Evolutionary conservation across 2,888 invertebrate genomes (phyloP).

Genomic region (Drosophila koepferae): DNA sequence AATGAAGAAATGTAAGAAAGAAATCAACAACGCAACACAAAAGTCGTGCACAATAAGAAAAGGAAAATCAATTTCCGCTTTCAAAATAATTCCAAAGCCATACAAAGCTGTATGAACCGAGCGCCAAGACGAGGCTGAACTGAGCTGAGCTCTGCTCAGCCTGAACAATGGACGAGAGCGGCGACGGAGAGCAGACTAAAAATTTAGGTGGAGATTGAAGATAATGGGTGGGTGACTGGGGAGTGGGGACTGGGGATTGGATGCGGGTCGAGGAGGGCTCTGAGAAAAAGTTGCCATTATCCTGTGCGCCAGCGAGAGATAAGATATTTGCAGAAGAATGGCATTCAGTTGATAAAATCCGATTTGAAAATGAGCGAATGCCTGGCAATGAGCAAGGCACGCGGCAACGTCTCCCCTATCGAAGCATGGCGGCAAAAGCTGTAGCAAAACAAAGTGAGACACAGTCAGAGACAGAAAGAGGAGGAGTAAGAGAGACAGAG

Average conservation of each 20-base stretch:
- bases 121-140: slow-evolving; percentile 55
- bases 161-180: slow-evolving; percentile 23
- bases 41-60: slow-evolving; percentile 73
- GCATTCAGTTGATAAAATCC: slow-evolving; percentile 83
- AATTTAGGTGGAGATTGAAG: slow-evolving; percentile 19
- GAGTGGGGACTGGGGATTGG: not conserved
- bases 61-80: slow-evolving; percentile 79
- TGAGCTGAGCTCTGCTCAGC: slow-evolving; percentile 46
- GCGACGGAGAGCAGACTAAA: slow-evolving; percentile 6
- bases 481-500: not conserved
- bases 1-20: slow-evolving; percentile 36
- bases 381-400: slow-evolving; percentile 74
- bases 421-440: slow-evolving; percentile 40
- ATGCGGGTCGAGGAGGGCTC: not conserved
- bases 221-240: not conserved
- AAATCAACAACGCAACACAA: slow-evolving; percentile 53
- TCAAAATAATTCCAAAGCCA: slow-evolving; percentile 80
- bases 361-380: slow-evolving; percentile 84
- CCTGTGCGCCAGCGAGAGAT: slow-evolving; percentile 70
- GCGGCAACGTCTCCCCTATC: slow-evolving; percentile 35
- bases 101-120: slow-evolving; percentile 65
- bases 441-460: slow-evolving; percentile 50
- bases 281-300: slow-evolving; percentile 74
- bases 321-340: slow-evolving; percentile 83
- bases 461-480: not conserved